Evolutionary conservation across 2,888 invertebrate species (phyloP), one percentile per base, ranked within the genome.

Genomic region (Lithodes maja): DNA sequence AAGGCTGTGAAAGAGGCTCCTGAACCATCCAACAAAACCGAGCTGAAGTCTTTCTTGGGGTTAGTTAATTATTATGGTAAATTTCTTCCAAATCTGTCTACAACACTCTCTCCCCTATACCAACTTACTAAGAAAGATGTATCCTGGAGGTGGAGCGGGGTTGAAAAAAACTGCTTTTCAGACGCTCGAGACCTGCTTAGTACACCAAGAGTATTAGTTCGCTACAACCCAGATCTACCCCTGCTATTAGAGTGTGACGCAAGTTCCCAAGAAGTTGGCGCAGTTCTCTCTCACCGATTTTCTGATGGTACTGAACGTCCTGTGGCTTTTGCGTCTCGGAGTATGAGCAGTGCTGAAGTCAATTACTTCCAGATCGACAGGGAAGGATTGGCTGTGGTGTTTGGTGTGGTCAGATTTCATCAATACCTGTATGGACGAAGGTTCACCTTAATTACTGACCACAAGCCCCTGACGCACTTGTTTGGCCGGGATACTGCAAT

Each of bases 301-400:
- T 49, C 79, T 77, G 79, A 53, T 90, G 92, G 92, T 50, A 86
- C 87, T 77, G 92, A 92, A 81, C 86, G 92, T 86, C 93, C 93
- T 12, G 92, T 93, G 33, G 92, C 92, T 9, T 92, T 91, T 91
- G 92, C 92, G 1, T 92, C 92, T 49, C 87, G 92, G 69, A 92
- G 91, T 5, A 83, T 93, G 53, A 92, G 89, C 54, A 52, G 75
- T 52, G 87, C 92, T 12, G 93, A 93, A 85, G 83, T 89, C n/a
- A 92, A 92, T 79, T 93, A 93, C 90, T 89, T 92, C 12, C 92
- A 93, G 91, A 91, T 92, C 49, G 92, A 93, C 84, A 91, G 92
- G 90, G 93, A 93, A 89, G 93, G 92, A 49, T 87, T 92, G 77
- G 89, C 92, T 53, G 88, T 92, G 15, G 89, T 92, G 7, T 93